Base-by-base conservation (phyloP, 1,140 invertebrate species). In the Oppia nitens region DNA sequence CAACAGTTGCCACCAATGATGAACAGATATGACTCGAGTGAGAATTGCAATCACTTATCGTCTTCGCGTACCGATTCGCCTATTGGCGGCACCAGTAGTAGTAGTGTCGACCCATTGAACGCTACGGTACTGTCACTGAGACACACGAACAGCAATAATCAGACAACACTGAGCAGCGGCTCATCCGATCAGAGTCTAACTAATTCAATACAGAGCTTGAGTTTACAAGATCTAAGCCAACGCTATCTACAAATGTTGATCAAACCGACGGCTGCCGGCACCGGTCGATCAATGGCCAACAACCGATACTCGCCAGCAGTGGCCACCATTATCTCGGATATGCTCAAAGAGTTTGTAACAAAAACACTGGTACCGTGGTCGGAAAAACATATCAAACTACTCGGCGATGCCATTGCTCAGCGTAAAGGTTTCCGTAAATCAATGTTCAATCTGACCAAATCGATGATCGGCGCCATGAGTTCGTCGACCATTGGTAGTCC, bases 371-470 rank as follows among this genome's bases (percentile, higher is more conserved):
- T 63, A 6, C 62, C 62, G 12, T 63, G 62, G 62, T 28, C 53
- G 2, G 62, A 63, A 40, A 52, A 47, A 17, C 62, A 63, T 47
- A 29, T 63, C 1, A 50, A 49, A 50, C 28, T 61, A 25, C 53
- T 63, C 17, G 47, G 45, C 27, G 62, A 63, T 25, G 6, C 55
- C 21, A 53, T 63, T 14, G 26, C 62, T 4, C 47, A 26, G 21
- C 17, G 60, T 17, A 63, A 63, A 56, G 62, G 62, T 4, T 49
- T 63, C 4, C 40, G 62, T 11, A 57, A 45, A 48, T 58, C 49
- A 47, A 53, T 63, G 49, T 57, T 63, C 27, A 63, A 48, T 55
- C 60, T 60, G 14, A 63, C 62, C 0, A 60, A 60, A 27, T 57
- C 60, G 45, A 23, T 51, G 45, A 48, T 61, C 51, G 32, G 40